A percentile compares a stretch with the other conserved stretches of the same genome.
These are phyloP conservation scores for Probaryconus sp. DNA, from an alignment of 1,140 invertebrate species.

Conservation along the genomic window DNA sequence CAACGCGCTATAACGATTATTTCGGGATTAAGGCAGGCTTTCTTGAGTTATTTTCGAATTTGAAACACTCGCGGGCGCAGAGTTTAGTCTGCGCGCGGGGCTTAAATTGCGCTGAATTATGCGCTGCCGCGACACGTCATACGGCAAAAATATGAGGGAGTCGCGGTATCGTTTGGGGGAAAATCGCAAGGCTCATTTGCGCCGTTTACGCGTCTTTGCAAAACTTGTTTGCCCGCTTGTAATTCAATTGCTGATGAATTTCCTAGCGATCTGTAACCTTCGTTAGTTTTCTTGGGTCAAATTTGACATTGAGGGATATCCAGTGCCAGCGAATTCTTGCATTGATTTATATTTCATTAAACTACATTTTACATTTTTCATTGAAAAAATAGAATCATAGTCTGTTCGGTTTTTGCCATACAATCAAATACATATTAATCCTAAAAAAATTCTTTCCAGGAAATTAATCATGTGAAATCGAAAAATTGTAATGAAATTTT, in stretches of 20 bases:
- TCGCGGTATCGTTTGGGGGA: no score
- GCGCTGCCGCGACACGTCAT: slow-evolving; percentile 28
- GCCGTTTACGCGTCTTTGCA: slow-evolving; percentile 25
- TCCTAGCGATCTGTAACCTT: no score
- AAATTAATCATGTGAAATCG: slow-evolving; percentile 42
- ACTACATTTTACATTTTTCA: no score
- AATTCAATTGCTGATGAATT: slow-evolving; percentile 10
- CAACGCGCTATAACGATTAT: slow-evolving; percentile 61
- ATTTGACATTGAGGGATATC: slow-evolving; percentile 11
- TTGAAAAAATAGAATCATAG: no score
- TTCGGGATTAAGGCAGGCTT: slow-evolving; percentile 61
- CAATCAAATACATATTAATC: no score
- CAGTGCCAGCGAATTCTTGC: not conserved
- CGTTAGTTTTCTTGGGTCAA: slow-evolving; percentile 13
- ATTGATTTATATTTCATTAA: no score
- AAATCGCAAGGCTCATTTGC: not conserved
- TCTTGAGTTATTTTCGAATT: slow-evolving; percentile 63
- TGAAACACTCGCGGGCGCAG: slow-evolving; percentile 32
- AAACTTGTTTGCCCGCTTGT: slow-evolving; percentile 27
- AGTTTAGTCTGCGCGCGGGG: slow-evolving; percentile 42
- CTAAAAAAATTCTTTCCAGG: no score
- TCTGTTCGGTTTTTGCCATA: no score
- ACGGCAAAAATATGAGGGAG: slow-evolving; percentile 34
- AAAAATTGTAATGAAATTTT: slow-evolving; percentile 37
- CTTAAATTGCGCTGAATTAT: slow-evolving; percentile 58